Base-by-base conservation (phyloP, 2,888 invertebrate species). In the Bombylius discolor region DNA sequence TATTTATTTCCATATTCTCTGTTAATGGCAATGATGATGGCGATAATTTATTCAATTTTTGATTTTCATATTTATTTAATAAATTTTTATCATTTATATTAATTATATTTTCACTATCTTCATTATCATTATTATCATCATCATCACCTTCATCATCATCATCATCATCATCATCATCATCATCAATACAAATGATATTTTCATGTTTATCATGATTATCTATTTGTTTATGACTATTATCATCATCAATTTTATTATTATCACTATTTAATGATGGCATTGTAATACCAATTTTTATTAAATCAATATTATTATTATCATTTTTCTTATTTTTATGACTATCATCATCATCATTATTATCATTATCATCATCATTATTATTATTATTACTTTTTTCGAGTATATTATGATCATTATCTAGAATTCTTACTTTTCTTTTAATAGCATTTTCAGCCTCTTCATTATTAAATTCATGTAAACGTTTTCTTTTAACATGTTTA, bases 251-350 rank as follows among this genome's bases (percentile, higher is more conserved):
- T 11, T 51, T n/a, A 12, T 34, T 13, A n/a, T 53, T 44, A 4
- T 42, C 42, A 36, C 23, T 23, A 23, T 23, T 23, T 23, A 23
- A 23, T 23, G 23, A 23, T 23, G 23, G 23, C 23, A 23, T 23
- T 23, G 23, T 23, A 23, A 23, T 23, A 23, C 49, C 46, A 48
- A 47, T 31, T 13, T 5, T 31, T 36, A 44, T 12, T 6, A 23
- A 12, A 13, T n/a, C 44, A 36, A 8, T n/a, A 42, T 56, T 65
- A 59, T 14, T 31, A 47, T 49, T 42, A 47, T 23, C 31, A 44
- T 39, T 14, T 36, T 23, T 34, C 14, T 47, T 31, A 13, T 31
- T 44, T 34, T 47, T 42, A 39, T 49, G 51, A 39, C 39, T 31
- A 33, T 44, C 32, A 47, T 49, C 11, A 46, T 33, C 49, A 39